Percentiles rank a stretch among this genome's conserved stretches.
These are phyloP conservation scores for Leptatherina wallacei DNA, from an alignment of 2,797 vertebrate species.

Conservation along the genomic window DNA sequence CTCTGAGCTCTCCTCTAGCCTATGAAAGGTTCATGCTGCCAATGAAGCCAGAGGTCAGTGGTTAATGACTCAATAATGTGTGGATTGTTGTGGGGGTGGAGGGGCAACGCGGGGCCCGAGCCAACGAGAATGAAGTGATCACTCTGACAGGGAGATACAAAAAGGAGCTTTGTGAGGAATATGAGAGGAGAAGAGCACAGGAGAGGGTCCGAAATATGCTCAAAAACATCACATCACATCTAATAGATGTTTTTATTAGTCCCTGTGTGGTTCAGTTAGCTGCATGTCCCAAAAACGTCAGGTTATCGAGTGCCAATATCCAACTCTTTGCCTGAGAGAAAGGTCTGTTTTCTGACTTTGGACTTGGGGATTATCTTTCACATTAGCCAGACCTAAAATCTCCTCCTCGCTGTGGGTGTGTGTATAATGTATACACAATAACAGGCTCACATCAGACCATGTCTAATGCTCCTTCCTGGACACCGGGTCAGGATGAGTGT, in stretches of 20 bases:
- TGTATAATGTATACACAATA: slow-evolving; percentile 32
- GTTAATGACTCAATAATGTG: slow-evolving; percentile 74
- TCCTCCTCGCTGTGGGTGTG: slow-evolving; percentile 6
- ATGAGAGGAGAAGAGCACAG: slow-evolving; percentile 10
- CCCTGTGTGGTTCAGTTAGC: slow-evolving; percentile 29
- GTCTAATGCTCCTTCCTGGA: slow-evolving; percentile 50
- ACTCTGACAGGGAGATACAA: slow-evolving; percentile 42
- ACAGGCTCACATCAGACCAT: slow-evolving; percentile 23
- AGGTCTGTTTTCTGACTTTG: slow-evolving; percentile 48
- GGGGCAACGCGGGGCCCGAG: slow-evolving; percentile 7
- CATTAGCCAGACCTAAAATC: slow-evolving; percentile 27
- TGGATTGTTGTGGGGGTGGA: slow-evolving; percentile 53
- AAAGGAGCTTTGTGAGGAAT: slow-evolving; percentile 56
- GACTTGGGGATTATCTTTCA: slow-evolving; percentile 45
- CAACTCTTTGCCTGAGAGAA: slow-evolving; percentile 46
- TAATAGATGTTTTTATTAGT: slow-evolving; percentile 26
- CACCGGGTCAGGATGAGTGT: slow-evolving; percentile 54
- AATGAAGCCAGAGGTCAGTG: slow-evolving; percentile 65
- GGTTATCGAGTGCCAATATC: slow-evolving; percentile 44
- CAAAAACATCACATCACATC: slow-evolving; percentile 24
- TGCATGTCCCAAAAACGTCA: slow-evolving; percentile 10
- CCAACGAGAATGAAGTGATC: slow-evolving; percentile 30
- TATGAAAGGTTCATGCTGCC: slow-evolving; percentile 42
- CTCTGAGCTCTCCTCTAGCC: slow-evolving; percentile 31
- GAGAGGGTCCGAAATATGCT: slow-evolving; percentile 10